A percentile compares a stretch with the other conserved stretches of the same genome.
Conservation (phyloP, 2,888 invertebrate genomes). For the Drosophila buzzatii region DNA sequence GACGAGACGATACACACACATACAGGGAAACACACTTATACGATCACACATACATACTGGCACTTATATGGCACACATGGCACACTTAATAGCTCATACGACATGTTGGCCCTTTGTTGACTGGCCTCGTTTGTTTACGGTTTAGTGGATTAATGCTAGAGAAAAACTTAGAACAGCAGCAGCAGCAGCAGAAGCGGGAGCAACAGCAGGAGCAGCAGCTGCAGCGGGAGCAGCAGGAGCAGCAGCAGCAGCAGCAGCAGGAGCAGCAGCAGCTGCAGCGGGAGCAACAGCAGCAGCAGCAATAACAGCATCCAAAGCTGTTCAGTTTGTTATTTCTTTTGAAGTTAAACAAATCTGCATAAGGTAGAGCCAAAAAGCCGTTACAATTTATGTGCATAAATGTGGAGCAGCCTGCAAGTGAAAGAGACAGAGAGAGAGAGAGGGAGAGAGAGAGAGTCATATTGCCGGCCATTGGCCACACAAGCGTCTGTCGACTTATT, state of each 20-base stretch:
- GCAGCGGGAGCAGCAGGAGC: neutral
- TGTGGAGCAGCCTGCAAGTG: constrained; percentile 32
- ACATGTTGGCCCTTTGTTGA: constrained; percentile 73
- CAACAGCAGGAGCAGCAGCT: neutral
- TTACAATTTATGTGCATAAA: constrained; percentile 75
- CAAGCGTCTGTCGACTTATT: constrained; percentile 53
- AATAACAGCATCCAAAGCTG: constrained; percentile 45
- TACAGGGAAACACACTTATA: neutral
- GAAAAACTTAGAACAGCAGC: constrained; percentile 39
- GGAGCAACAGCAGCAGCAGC: neutral
- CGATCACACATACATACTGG: constrained; percentile 3
- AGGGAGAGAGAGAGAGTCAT: neutral
- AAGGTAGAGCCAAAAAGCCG: constrained; percentile 70
- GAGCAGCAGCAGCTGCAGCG: too few relatives aligned
- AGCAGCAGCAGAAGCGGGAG: neutral
- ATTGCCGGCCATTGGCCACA: constrained; percentile 41
- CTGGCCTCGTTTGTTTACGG: constrained; percentile 76
- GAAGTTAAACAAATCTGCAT: constrained; percentile 77
- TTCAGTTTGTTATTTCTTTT: constrained; percentile 72
- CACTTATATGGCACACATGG: constrained; percentile 25
- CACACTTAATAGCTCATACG: constrained; percentile 76
- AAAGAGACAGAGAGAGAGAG: neutral
- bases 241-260: neutral
- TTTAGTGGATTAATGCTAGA: constrained; percentile 74
- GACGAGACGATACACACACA: constrained; percentile 38